phyloP scores from a whole-genome alignment of 2,888 invertebrate species.

The Corythucha ciliata region DNA sequence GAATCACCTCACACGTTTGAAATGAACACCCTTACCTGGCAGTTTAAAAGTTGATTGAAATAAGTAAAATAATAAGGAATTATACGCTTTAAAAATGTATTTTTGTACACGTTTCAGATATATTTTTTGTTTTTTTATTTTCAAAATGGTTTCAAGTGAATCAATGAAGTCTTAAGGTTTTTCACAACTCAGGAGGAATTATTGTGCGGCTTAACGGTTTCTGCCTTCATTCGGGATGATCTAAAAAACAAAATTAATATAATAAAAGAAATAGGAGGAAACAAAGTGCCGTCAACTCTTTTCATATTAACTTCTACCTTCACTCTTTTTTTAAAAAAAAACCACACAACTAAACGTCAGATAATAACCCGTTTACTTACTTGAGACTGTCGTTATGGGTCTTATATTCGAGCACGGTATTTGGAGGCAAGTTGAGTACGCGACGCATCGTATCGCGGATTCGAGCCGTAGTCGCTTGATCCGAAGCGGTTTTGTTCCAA shows the following conservation, averaged over 20 bases:
- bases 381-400: constrained; percentile 71
- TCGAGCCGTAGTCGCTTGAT: constrained; percentile 75
- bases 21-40: too few species aligned
- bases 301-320: background rate
- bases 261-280: background rate
- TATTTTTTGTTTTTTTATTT: too few species aligned
- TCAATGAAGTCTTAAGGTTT: too few species aligned
- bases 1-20: background rate
- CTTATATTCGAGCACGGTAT: constrained; percentile 92
- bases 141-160: too few species aligned
- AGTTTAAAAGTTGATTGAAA: too few species aligned
- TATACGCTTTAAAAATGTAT: too few species aligned
- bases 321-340: background rate
- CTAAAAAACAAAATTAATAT: background rate
- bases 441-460: constrained; percentile 92
- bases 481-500: constrained; percentile 93
- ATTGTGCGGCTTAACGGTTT: background rate
- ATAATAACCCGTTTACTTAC: too few species aligned
- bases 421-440: constrained; percentile 86
- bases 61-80: too few species aligned
- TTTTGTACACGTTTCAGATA: too few species aligned
- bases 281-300: too few species aligned
- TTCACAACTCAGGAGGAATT: too few species aligned
- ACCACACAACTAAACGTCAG: too few species aligned
- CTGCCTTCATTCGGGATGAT: background rate